Conservation (phyloP, 2,888 invertebrate species). For the Plebejus anna region DNA sequence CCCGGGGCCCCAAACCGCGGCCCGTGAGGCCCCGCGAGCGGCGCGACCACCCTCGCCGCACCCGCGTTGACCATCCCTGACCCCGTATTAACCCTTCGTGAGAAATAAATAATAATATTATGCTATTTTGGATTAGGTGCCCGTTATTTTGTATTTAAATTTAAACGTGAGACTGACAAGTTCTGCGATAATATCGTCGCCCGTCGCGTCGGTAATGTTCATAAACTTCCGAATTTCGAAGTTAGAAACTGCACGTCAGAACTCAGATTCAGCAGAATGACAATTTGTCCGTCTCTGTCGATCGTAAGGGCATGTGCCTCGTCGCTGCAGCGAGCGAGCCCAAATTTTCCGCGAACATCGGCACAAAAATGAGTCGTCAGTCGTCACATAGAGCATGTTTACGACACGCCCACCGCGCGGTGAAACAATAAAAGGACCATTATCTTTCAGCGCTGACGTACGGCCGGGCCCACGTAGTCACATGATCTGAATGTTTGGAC, state of each 20-base stretch:
- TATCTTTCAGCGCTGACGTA: conserved; percentile 52
- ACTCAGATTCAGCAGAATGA: not conserved
- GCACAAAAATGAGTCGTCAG: conserved; percentile 53
- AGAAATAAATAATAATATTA: not conserved
- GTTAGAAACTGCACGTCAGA: not conserved
- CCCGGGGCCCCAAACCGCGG: conserved; percentile 59
- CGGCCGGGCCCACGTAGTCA: conserved; percentile 54
- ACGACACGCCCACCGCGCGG: conserved; percentile 61
- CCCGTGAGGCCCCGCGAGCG: conserved; percentile 57
- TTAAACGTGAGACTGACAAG: not conserved
- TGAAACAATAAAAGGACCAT: conserved; percentile 58
- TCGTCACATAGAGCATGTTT: conserved; percentile 52
- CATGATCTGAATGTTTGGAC: conserved; percentile 53
- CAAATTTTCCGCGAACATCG: conserved; percentile 53
- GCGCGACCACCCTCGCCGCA: conserved; percentile 47
- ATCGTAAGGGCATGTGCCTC: not conserved
- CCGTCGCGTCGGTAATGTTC: not conserved
- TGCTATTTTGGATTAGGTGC: not conserved
- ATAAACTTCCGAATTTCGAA: too few species aligned
- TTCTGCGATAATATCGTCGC: not conserved
- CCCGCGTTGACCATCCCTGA: conserved; percentile 38
- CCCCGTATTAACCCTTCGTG: conserved; percentile 52
- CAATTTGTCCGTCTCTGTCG: not conserved
- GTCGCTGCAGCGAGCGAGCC: conserved; percentile 30
- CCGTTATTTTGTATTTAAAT: not conserved